phyloP scores from a whole-genome alignment of 2,113 vertebrate species.

The Melanotaenia duboulayi region DNA sequence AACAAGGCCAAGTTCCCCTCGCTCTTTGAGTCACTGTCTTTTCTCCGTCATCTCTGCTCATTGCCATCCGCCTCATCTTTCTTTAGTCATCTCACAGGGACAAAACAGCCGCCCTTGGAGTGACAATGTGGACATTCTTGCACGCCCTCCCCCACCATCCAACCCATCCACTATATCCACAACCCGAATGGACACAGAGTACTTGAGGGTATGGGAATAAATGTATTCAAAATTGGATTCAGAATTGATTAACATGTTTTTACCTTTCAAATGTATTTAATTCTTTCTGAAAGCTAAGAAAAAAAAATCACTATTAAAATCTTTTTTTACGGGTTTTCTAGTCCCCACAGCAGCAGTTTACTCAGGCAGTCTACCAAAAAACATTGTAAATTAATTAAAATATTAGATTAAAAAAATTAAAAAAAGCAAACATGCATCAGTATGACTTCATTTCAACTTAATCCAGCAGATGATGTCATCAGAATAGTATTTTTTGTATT shows the following conservation, averaged over 20 bases:
- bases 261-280: not conserved
- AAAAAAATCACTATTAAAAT: no score
- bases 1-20: conserved; percentile 61
- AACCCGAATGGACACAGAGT: conserved; percentile 11
- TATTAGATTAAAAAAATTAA: no score
- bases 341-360: not conserved
- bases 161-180: not conserved
- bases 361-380: no score
- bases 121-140: conserved; percentile 43
- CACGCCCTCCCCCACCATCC: not conserved
- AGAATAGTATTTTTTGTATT: no score
- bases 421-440: no score
- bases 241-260: conserved; percentile 21
- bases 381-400: no score
- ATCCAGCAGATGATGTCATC: no score
- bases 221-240: not conserved
- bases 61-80: conserved; percentile 19
- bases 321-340: no score
- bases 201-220: conserved; percentile 20
- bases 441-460: no score
- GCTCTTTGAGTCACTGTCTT: conserved; percentile 7
- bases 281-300: no score
- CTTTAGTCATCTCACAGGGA: conserved; percentile 38
- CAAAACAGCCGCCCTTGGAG: conserved; percentile 52
- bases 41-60: conserved; percentile 22